phyloP scores from a whole-genome alignment of 2,113 vertebrate species.

The Aptenodytes forsteri region DNA sequence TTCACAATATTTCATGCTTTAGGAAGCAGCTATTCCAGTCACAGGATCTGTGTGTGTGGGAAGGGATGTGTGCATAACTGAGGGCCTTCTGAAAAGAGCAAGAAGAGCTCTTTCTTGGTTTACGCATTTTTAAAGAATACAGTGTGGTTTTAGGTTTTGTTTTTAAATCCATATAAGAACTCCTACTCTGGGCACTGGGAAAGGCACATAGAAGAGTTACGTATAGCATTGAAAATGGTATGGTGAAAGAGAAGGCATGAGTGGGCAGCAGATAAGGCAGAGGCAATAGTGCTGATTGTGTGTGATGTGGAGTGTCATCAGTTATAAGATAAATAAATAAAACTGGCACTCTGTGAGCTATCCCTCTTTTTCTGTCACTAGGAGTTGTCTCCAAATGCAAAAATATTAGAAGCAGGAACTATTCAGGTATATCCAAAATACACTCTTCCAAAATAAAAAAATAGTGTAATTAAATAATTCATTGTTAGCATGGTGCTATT shows the following conservation, averaged over 20 bases:
- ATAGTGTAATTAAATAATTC: not conserved
- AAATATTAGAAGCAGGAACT: not conserved
- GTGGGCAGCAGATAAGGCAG: not conserved
- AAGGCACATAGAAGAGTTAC: not conserved
- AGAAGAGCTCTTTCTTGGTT: not conserved
- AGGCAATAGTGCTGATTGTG: not conserved
- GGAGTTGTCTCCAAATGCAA: not conserved
- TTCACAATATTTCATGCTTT: conserved; percentile 9
- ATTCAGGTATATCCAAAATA: not conserved
- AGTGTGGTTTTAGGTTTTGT: not conserved
- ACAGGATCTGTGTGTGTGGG: not conserved
- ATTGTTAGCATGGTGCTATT: not conserved
- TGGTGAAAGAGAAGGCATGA: not conserved
- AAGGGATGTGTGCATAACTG: not conserved
- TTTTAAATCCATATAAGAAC: not conserved
- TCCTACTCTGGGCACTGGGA: not conserved
- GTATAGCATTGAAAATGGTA: not conserved
- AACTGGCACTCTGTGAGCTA: not conserved
- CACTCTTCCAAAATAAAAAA: not conserved
- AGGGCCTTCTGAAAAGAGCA: conserved; percentile 7
- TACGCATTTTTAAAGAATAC: not conserved
- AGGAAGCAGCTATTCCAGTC: conserved; percentile 28
- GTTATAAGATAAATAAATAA: not conserved
- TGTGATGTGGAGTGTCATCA: not conserved
- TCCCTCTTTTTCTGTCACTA: not conserved